Percentiles rank a stretch among this genome's conserved stretches.
phyloP scores from a whole-genome alignment of 2,888 invertebrate genomes.

The Oscheius myriophilus region DNA sequence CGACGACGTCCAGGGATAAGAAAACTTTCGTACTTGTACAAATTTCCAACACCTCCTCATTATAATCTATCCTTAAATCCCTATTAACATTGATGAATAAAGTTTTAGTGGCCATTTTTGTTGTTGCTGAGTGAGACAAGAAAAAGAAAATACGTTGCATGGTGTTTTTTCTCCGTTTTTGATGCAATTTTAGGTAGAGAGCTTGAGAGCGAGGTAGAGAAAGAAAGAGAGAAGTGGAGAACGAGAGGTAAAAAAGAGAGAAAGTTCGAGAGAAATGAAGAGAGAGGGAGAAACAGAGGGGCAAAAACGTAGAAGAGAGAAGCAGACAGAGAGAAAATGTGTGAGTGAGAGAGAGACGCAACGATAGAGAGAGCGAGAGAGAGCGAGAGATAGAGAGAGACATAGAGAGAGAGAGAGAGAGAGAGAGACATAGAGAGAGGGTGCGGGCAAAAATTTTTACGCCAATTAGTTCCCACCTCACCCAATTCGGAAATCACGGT shows the following conservation, averaged over 20 bases:
- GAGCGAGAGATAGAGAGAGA: conserved; percentile 10
- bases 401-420: not conserved
- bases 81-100: too few species aligned
- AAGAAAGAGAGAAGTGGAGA: not conserved
- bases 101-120: too few species aligned
- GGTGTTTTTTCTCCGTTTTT: too few species aligned
- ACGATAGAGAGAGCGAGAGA: conserved; percentile 2
- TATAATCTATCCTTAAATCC: too few species aligned
- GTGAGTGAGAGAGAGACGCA: not conserved
- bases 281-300: not conserved
- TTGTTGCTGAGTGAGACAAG: too few species aligned
- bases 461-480: too few species aligned
- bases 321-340: not conserved
- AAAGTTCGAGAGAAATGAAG: not conserved
- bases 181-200: not conserved
- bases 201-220: conserved; percentile 5
- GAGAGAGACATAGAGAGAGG: conserved; percentile 1
- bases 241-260: not conserved
- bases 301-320: too few species aligned
- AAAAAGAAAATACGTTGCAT: conserved; percentile 1
- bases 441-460: too few species aligned
- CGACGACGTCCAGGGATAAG: conserved; percentile 51
- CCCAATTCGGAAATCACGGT: too few species aligned
- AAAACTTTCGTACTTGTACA: too few species aligned
- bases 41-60: too few species aligned